A percentile compares a stretch with the other conserved stretches of the same genome.
These are phyloP conservation scores for Protonemura montana DNA, from an alignment of 2,888 invertebrate species.

Conservation along the genomic window DNA sequence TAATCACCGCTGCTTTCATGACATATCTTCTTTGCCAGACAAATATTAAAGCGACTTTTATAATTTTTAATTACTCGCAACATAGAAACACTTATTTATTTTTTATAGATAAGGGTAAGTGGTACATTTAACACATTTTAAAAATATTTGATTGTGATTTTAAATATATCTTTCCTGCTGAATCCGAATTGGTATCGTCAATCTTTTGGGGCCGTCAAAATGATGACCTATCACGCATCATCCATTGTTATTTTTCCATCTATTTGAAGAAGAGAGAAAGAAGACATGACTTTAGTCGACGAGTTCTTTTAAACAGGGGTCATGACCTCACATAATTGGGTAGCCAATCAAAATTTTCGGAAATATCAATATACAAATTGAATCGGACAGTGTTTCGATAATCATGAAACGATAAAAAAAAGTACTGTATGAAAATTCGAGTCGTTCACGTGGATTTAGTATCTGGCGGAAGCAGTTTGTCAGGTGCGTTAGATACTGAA, in stretches of 20 bases:
- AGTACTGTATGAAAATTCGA: not conserved
- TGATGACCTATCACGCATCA: not conserved
- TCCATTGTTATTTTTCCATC: not conserved
- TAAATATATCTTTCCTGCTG: too few relatives aligned
- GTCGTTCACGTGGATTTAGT: not conserved
- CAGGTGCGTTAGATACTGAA: not conserved
- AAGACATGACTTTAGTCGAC: not conserved
- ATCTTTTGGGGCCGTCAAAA: not conserved
- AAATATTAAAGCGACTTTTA: not conserved
- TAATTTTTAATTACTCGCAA: not conserved
- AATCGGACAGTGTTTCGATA: not conserved
- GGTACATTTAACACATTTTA: not conserved
- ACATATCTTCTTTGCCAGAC: not conserved
- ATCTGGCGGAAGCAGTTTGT: not conserved
- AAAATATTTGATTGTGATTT: not conserved
- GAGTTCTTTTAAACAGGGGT: not conserved
- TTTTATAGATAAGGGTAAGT: not conserved
- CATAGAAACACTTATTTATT: not conserved
- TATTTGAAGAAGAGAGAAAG: not conserved
- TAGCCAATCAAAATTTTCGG: not conserved
- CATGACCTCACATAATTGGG: not conserved
- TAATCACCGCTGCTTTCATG: not conserved
- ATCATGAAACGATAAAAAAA: not conserved
- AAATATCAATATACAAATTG: constrained; percentile 9
- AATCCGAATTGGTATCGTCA: not conserved